Evolutionary conservation across 64 coral and sea anemone species (phyloP).

Genomic region (Montipora efflorescens): DNA sequence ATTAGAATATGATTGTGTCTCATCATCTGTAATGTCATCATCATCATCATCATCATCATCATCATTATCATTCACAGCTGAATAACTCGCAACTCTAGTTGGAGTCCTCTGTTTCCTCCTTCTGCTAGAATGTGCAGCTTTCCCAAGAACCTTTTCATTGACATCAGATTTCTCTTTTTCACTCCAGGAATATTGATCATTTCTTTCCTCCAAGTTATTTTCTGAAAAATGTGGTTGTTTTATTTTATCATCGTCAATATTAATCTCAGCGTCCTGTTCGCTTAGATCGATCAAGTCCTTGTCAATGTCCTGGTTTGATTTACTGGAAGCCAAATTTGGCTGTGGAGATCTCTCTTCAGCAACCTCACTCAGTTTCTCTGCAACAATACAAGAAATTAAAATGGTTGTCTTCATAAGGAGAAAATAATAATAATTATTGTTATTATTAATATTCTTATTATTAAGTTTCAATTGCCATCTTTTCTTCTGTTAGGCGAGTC

Average conservation of each 20-base stretch:
- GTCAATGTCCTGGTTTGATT: conserved; percentile 22
- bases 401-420: not conserved
- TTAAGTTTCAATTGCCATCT: no score
- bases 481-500: no score
- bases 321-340: not conserved
- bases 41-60: not conserved
- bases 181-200: not conserved
- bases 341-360: not conserved
- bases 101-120: conserved; percentile 33
- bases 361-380: not conserved
- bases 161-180: not conserved
- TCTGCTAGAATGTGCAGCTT: not conserved
- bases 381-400: not conserved
- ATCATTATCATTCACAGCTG: not conserved
- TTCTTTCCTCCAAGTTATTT: not conserved
- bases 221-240: not conserved
- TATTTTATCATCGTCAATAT: not conserved
- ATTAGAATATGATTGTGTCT: conserved; percentile 29
- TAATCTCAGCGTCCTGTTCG: not conserved
- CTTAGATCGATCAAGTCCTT: not conserved
- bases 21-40: conserved; percentile 49
- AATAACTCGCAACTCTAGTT: not conserved
- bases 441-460: no score
- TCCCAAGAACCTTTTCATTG: not conserved
- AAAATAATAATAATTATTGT: not conserved